A percentile compares a stretch with the other conserved stretches of the same genome.
Evolutionary conservation across 2,113 vertebrate species (phyloP).

Genomic region (Brachionichthys hirsutus): DNA sequence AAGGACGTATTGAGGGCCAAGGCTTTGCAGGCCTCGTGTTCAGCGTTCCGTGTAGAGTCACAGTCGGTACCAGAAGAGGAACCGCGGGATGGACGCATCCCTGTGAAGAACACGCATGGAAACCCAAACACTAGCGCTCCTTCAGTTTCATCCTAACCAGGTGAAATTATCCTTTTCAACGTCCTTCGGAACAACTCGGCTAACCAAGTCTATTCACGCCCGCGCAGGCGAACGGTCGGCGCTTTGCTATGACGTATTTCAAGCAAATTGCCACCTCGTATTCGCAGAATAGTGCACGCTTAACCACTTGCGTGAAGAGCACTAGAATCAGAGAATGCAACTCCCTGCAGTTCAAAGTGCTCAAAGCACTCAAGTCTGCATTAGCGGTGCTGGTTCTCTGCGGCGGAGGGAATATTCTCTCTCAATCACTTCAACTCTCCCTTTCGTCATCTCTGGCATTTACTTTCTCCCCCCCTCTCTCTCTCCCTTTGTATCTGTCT

Average conservation of each 20-base stretch:
- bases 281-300: slow-evolving; percentile 66
- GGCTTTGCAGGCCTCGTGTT: not conserved
- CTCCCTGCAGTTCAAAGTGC: slow-evolving; percentile 39
- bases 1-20: not conserved
- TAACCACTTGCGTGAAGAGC: slow-evolving; percentile 69
- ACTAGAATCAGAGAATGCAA: slow-evolving; percentile 66
- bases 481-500: slow-evolving; percentile 6
- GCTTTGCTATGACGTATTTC: slow-evolving; percentile 45
- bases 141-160: not conserved
- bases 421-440: slow-evolving; percentile 23
- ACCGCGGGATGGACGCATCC: too few relatives aligned
- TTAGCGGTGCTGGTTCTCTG: slow-evolving; percentile 13
- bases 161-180: too few relatives aligned
- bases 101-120: too few relatives aligned
- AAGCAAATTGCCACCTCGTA: slow-evolving; percentile 64
- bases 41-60: not conserved
- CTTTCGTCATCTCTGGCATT: slow-evolving; percentile 27
- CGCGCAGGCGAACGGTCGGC: slow-evolving; percentile 49
- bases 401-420: slow-evolving; percentile 39
- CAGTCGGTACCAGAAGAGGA: too few relatives aligned
- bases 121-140: not conserved
- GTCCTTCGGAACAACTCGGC: slow-evolving; percentile 31
- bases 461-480: slow-evolving; percentile 21
- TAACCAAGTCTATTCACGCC: slow-evolving; percentile 55
- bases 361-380: slow-evolving; percentile 38